Evolutionary conservation across 2,797 vertebrate species (phyloP).

Genomic region (Sebastes cheni): DNA sequence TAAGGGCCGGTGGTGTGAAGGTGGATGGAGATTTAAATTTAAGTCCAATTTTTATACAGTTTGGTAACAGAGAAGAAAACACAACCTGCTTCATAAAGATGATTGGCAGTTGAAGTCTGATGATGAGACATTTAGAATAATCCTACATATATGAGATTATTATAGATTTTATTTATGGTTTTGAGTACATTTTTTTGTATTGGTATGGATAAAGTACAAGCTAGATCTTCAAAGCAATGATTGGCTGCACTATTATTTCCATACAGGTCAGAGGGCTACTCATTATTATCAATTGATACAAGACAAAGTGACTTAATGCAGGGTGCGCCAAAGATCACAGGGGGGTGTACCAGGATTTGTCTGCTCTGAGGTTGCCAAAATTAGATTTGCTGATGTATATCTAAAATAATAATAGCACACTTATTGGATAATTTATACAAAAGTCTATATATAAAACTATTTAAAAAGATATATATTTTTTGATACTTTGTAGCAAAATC

Average conservation of each 20-base stretch:
- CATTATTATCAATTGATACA: not conserved
- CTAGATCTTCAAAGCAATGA: not conserved
- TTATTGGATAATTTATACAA: too few relatives aligned
- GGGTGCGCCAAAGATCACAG: too few relatives aligned
- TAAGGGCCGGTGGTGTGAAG: not conserved
- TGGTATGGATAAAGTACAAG: not conserved
- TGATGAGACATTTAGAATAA: not conserved
- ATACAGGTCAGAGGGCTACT: not conserved
- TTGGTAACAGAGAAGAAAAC: not conserved
- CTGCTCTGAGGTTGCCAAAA: too few relatives aligned
- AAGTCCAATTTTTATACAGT: not conserved
- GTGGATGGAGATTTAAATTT: not conserved
- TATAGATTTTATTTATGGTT: not conserved
- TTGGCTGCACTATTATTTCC: not conserved
- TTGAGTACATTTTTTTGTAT: not conserved
- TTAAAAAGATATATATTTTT: too few relatives aligned
- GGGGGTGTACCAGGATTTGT: too few relatives aligned
- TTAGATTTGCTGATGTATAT: too few relatives aligned
- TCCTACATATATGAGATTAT: not conserved
- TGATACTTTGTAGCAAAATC: too few relatives aligned
- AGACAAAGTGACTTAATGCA: not conserved
- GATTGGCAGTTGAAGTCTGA: not conserved
- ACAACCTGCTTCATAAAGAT: not conserved
- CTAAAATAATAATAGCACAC: too few relatives aligned
- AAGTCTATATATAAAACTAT: too few relatives aligned